Evolutionary conservation across 1,140 invertebrate genomes (phyloP), one percentile per base, ranked within the genome.

Genomic region (Listronotus bonariensis): DNA sequence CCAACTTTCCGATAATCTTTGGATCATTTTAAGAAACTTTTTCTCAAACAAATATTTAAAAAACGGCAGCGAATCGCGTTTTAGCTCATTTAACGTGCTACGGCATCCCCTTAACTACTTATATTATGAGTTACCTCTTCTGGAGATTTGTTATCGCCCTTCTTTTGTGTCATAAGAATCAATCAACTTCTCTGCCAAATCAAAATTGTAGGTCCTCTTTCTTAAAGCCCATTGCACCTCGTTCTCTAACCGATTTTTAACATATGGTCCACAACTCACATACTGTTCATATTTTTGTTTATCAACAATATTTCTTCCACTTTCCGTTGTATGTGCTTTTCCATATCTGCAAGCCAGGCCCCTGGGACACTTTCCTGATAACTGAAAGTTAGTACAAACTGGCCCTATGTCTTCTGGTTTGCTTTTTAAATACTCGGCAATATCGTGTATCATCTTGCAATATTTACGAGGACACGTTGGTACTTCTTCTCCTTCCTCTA

Each of bases 131-230:
- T 51, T 51, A 62, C 45, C 32, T 61, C 43, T 40, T 60, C 57
- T 18, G 57, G 46, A 10, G 45, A 38, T 32, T 12, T 46, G 18
- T 26, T 77, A 76, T 76, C 43, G 51, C 43, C 53, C 70, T 61
- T 74, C 74, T 65, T 56, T 79, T 74, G n/a, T 72, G 73, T 73
- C 67, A 76, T 80, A 72, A 76, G 80, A 42, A 81, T 85, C 84
- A 0, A 89, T 83, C 20, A 89, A 73, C 56, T 80, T 81, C 72
- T 89, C 88, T 34, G 85, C 80, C 34, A 83, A 81, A 17, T 77
- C 78, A 80, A 98, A 97, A 79, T 96, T 84, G 79, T 96, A 98
- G 38, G 87, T 88, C 69, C 84, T 88, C 75, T 96, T 97, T 59
- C 95, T 84, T 9, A 98, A 79, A 42, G 83, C 77, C 42, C 85